Evolutionary conservation across 2,797 vertebrate genomes (phyloP).

Genomic region (Buphagus erythrorhynchus): DNA sequence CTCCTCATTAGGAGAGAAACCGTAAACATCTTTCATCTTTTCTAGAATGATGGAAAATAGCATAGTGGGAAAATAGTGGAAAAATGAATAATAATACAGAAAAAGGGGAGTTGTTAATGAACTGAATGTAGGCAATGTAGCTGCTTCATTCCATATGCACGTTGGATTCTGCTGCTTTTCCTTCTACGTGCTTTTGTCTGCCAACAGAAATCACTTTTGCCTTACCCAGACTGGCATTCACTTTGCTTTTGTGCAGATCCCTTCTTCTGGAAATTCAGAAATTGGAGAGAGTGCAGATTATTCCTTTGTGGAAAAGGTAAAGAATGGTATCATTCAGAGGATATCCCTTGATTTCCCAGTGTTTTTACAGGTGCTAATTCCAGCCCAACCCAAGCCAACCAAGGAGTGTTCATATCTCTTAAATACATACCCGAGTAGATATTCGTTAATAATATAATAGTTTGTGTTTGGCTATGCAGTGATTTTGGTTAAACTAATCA

Average conservation of each 20-base stretch:
- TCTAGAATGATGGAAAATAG: not conserved
- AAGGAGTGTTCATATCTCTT: not conserved
- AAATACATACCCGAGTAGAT: not conserved
- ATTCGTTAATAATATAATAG: not conserved
- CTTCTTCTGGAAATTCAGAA: conserved; percentile 29
- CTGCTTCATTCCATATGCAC: not conserved
- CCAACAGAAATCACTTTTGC: not conserved
- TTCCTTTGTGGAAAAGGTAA: conserved; percentile 22
- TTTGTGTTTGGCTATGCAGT: not conserved
- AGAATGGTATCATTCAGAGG: not conserved
- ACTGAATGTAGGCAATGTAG: not conserved
- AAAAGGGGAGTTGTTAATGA: not conserved
- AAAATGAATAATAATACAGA: not conserved
- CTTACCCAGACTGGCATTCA: not conserved
- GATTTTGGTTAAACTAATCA: not conserved
- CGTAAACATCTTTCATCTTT: not conserved
- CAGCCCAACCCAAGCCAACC: not conserved
- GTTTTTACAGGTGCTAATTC: not conserved
- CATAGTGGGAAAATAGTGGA: not conserved
- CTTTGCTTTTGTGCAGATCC: conserved; percentile 26
- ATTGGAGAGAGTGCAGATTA: not conserved
- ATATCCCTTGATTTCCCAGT: not conserved
- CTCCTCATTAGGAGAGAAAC: not conserved
- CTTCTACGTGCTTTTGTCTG: not conserved
- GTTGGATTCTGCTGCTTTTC: not conserved